Conservation (phyloP, 2,113 vertebrate species). For the Dendrocopos noguchii region DNA sequence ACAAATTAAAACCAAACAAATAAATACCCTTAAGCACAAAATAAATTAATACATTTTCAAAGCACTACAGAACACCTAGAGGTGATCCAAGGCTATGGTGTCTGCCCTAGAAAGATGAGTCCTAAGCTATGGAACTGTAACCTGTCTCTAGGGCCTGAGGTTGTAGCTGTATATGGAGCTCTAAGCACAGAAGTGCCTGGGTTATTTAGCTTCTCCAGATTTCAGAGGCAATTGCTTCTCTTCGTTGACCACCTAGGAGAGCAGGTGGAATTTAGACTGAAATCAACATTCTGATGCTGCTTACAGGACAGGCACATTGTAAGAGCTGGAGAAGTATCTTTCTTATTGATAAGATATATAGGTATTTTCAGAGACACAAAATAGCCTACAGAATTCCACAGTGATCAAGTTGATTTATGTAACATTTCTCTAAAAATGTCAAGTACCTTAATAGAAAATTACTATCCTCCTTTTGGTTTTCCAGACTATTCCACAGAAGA, state of each 20-base stretch:
- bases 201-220: not conserved
- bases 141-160: not conserved
- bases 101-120: not conserved
- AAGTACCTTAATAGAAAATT: not conserved
- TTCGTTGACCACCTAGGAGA: not conserved
- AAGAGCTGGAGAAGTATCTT: not conserved
- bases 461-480: not conserved
- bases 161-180: not conserved
- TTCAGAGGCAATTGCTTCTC: not conserved
- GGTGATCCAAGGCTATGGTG: not conserved
- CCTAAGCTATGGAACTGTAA: not conserved
- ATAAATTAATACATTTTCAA: not conserved
- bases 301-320: rapidly evolving
- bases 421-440: not conserved
- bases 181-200: not conserved
- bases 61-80: not conserved
- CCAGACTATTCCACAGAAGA: not conserved
- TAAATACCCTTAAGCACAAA: not conserved
- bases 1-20: not conserved
- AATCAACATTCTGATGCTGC: not conserved
- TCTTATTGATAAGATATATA: not conserved
- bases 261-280: not conserved
- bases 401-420: not conserved
- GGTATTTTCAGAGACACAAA: not conserved
- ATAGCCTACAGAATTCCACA: not conserved